Evolutionary conservation across 2,888 invertebrate species (phyloP).

Genomic region (Ophion obscuratus): DNA sequence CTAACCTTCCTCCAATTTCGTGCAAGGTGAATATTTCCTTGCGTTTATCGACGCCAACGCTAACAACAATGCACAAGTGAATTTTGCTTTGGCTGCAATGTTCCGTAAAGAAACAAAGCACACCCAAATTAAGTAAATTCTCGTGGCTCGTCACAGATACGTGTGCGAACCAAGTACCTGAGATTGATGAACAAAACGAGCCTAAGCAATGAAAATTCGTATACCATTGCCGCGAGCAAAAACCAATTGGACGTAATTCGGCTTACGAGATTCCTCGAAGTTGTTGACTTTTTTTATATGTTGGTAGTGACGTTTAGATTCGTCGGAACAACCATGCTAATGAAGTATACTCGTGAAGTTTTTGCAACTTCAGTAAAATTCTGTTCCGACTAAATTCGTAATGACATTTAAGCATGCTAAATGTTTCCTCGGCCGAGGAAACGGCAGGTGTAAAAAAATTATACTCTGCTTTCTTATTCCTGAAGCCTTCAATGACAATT

Average conservation of each 20-base stretch:
- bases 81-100: neutral
- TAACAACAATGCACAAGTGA: neutral
- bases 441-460: no score
- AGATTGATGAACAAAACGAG: no score
- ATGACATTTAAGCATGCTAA: no score
- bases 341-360: neutral
- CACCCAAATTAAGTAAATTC: neutral
- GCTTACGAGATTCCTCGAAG: neutral
- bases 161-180: no score
- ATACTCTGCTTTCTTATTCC: no score
- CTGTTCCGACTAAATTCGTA: no score
- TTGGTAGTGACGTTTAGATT: neutral
- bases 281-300: neutral
- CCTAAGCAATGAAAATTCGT: no score
- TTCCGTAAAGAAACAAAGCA: neutral
- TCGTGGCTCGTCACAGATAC: neutral
- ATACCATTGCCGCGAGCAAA: neutral
- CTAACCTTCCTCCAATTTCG: constrained; percentile 1
- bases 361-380: neutral
- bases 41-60: neutral
- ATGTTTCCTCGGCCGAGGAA: no score
- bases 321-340: neutral
- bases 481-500: no score
- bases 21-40: constrained; percentile 20
- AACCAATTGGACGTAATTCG: neutral